A percentile compares a stretch with the other conserved stretches of the same genome.
phyloP scores from a whole-genome alignment of 2,797 vertebrate species.

The Ceyx erithaca region DNA sequence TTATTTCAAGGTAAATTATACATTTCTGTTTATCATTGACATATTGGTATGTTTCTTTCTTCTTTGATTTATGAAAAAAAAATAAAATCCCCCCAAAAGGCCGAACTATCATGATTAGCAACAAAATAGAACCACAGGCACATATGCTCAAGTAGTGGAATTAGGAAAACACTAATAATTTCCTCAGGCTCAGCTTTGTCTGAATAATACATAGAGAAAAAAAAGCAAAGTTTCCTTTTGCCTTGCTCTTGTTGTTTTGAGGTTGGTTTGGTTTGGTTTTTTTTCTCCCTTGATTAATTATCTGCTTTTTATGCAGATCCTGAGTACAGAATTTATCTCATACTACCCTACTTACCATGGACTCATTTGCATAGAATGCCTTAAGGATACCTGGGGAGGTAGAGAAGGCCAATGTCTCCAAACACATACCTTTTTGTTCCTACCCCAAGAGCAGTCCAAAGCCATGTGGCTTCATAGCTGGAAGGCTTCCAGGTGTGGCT shows the following conservation, averaged over 20 bases:
- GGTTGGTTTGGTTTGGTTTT: too few species aligned
- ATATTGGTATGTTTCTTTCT: background rate
- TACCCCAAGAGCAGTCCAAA: background rate
- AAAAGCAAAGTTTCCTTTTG: background rate
- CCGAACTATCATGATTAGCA: background rate
- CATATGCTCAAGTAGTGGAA: background rate
- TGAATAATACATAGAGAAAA: background rate
- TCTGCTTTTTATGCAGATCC: background rate
- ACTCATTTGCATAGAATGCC: slow-evolving; percentile 43
- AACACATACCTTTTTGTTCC: background rate
- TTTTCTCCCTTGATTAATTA: slow-evolving; percentile 4
- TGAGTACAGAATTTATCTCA: slow-evolving; percentile 22
- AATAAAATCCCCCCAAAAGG: background rate
- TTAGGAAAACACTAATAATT: slow-evolving; percentile 24
- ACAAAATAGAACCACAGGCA: background rate
- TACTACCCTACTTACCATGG: slow-evolving; percentile 9
- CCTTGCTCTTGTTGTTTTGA: too few species aligned
- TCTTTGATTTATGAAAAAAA: slow-evolving; percentile 14
- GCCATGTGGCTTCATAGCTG: background rate
- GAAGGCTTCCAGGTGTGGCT: background rate
- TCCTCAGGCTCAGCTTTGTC: background rate
- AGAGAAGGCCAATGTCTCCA: background rate
- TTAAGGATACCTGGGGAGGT: background rate
- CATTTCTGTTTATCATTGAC: background rate
- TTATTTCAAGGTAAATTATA: background rate